Evolutionary conservation across 2,888 invertebrate genomes (phyloP), one percentile per base, ranked within the genome.

Genomic region (Strigamia crassipes): DNA sequence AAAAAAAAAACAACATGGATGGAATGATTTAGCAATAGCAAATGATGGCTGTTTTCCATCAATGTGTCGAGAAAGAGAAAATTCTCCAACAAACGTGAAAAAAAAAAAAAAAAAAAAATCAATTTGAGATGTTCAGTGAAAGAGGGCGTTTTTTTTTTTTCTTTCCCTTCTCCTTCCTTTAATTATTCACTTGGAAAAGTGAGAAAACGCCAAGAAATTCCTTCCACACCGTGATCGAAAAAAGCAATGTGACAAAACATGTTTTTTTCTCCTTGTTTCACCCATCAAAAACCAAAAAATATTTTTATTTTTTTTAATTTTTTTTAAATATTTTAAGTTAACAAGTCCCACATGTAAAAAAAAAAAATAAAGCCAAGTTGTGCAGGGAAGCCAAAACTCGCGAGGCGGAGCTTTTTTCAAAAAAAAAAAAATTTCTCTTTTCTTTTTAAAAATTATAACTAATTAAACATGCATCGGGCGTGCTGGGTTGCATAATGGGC

Each of bases 401-500:
- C 27, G 27, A 51, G 51, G 51, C 51, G 51, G 51, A 51, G 51
- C 51, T 51, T 51, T 51, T 51, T n/a, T 1, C 9, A 46, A 46
- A 6, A n/a, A 2, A n/a, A 0, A n/a, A 42, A 42, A 5, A 42
- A 42, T 3, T 42, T 9, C 42, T 42, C 13, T 38, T 38, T 38
- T 38, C 10, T 38, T 38, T 38, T 38, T 38, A 9, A 38, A 38
- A 38, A 38, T 38, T 38, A 38, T 56, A 56, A 56, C 56, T 56
- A 56, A 56, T 56, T 56, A 56, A 56, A 56, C 56, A 56, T 18
- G 56, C 56, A 56, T 56, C 56, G 56, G 56, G 56, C 15, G 56
- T 56, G 56, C 56, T 56, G 56, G 56, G 56, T 56, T 56, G 18
- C 56, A 56, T 56, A 56, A 56, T 56, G 56, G 56, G 56, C 56